Evolutionary conservation across 37 sponge, comb jelly and placozoan genomes (phyloP).

Genomic region (Spongia lamella): DNA sequence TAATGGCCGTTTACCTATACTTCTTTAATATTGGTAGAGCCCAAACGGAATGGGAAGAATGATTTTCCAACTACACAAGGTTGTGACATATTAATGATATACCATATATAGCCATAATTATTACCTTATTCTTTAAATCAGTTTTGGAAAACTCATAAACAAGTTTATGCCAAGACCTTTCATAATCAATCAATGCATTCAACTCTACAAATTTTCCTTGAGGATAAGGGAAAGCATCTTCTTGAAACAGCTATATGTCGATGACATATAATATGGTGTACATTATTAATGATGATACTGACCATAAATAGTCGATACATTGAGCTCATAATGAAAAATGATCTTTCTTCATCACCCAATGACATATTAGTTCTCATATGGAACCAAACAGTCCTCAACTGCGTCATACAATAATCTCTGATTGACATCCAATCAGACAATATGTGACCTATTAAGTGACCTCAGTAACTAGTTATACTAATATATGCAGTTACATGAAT

Average conservation of each 20-base stretch:
- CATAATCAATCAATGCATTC: constrained; percentile 50
- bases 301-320: constrained; percentile 57
- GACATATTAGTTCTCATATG: constrained; percentile 51
- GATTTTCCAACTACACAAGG: no score
- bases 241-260: neutral
- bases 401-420: constrained; percentile 60
- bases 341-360: constrained; percentile 71
- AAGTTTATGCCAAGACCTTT: constrained; percentile 59
- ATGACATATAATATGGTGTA: no score
- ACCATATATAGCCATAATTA: no score
- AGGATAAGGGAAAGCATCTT: neutral
- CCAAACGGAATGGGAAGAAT: no score
- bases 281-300: no score
- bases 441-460: constrained; percentile 52
- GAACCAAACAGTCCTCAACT: constrained; percentile 66
- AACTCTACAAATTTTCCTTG: neutral
- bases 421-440: constrained; percentile 60
- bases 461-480: no score
- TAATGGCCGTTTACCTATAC: neutral
- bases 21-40: neutral
- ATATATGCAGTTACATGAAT: no score
- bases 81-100: no score
- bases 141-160: constrained; percentile 43
- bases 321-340: constrained; percentile 28
- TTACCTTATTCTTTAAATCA: neutral